Base-by-base conservation (phyloP, 2,113 vertebrate genomes). In the Speoplatyrhinus poulsoni region DNA sequence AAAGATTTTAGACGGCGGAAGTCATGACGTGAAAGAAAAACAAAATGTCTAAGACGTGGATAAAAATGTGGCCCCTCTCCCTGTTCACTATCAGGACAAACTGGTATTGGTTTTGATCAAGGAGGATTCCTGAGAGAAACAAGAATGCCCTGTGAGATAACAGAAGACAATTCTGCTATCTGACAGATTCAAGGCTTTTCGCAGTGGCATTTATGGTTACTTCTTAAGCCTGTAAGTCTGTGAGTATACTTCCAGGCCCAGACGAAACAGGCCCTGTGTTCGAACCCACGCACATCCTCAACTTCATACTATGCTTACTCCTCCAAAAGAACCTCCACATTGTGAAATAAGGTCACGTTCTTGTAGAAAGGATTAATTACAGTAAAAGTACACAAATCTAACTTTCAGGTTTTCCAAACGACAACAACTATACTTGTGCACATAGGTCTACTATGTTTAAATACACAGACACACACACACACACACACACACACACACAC, bases 151-250 rank as follows among this genome's bases (percentile, higher is more conserved):
- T 65, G 46, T 56, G 47, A 69, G 76, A 82, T 85, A 84, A 85
- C 69, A 68, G 50, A 76, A 47, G 76, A 53, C 15, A 48, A 81
- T 62, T 72, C 76, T 73, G 66, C 62, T 74, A 73, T 65, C 68
- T 76, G 83, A 83, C 78, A 79, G 83, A 76, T 85, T 86, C 79
- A 73, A 83, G 80, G 83, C 83, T 65, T 2, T 48, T 48, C 75
- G 75, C 80, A 76, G 55, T 77, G 69, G 70, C 65, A 65, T 36
- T 62, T 75, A 57, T 46, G 78, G 70, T 77, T 70, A 62, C 69
- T 55, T 17, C 16, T 55, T 55, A 54, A n/a, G 56, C 32, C 8
- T 10, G 52, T 5, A 41, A 1, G 36, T 41, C 36, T 41, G 5
- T 41, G 36, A 41, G 72, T 60, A 82, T 72, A 80, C 69, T 60